Evolutionary conservation across 2,888 invertebrate species (phyloP), one percentile per base, ranked within the genome.

Genomic region (Tanypteryx hageni): DNA sequence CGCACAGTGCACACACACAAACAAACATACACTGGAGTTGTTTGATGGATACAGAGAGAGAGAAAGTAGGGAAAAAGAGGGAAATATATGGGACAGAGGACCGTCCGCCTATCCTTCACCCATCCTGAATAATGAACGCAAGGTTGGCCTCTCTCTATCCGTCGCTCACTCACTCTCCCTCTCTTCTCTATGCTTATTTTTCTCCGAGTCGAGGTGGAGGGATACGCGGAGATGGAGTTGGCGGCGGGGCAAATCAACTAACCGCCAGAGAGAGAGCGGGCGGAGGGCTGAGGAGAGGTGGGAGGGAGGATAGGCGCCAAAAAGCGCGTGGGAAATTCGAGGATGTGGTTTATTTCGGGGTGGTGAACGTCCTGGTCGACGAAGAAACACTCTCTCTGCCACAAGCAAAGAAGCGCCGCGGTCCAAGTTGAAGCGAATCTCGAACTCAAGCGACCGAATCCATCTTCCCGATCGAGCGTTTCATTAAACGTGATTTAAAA

Each of bases 311-410:
- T 31, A 61, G 89, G 89, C 89, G 89, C 89, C 89, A 89, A 89
- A 89, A 89, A 89, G 59, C 89, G 89, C 89, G 89, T 89, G 89
- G 89, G 64, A 89, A 89, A 68, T 68, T 27, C 89, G 44, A 56
- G 61, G 27, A 44, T 89, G 68, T 44, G 56, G 89, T 89, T 89
- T 89, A 89, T 89, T 89, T 89, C 89, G 89, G 64, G 61, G n/a
- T 27, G 76, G 27, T 27, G 76, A 22, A 76, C n/a, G 27, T 16
- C 13, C 61, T 61, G 44, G 44, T 7, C 76, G 76, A 10, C 22
- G 18, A 22, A 27, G 27, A 76, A 27, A 14, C 18, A 27, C 22
- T 76, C 1, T 22, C 22, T 27, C 11, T 13, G 13, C 27, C 76
- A 76, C 13, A 61, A 76, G 22, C 76, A 76, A 44, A 44, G 44